Base-by-base conservation (phyloP, 2,797 vertebrate species). In the Fundulus diaphanus region DNA sequence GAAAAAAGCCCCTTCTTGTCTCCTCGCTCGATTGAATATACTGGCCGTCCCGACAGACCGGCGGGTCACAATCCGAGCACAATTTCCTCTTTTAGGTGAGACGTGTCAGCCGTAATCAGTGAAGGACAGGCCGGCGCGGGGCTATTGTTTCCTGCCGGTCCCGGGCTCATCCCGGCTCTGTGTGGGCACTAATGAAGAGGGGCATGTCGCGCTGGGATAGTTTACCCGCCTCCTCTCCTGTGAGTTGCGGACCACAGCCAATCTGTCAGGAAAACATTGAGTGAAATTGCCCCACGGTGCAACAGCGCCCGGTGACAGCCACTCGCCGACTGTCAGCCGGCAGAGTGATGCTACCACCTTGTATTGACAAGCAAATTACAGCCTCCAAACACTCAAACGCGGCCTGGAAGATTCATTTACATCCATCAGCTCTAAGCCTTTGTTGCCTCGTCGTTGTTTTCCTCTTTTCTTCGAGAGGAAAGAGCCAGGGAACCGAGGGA, bases 291-390 rank as follows among this genome's bases (percentile, higher is more conserved):
- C 96, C 95, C 89, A 95, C 93, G 95, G 94, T 94, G 94, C 95
- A 95, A 94, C 88, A 96, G 95, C 94, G 95, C 93, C 93, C 51
- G 91, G 95, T 97, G 97, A 98, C 97, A 98, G 96, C 95, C 95
- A 94, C 94, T 96, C 94, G 95, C 94, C 78, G 84, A 90, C 90
- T 90, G 92, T 88, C 93, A 91, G 86, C 86, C 85, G 77, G 73
- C 84, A 54, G 88, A 92, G 85, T 89, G 91, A 89, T 91, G 89
- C 90, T 91, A 91, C 90, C 91, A 88, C 92, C 96, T 90, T 94
- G 95, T 92, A 95, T 96, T 98, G 97, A 98, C 96, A 97, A 97
- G 97, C 95, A 98, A 98, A 98, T 99, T 96, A 96, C 94, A 93
- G 90, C 94, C 94, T 95, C 93, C 94, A 94, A 94, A 95, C 96